Conservation (phyloP, 92 coral and sea anemone species). For the Montipora capitata region DNA sequence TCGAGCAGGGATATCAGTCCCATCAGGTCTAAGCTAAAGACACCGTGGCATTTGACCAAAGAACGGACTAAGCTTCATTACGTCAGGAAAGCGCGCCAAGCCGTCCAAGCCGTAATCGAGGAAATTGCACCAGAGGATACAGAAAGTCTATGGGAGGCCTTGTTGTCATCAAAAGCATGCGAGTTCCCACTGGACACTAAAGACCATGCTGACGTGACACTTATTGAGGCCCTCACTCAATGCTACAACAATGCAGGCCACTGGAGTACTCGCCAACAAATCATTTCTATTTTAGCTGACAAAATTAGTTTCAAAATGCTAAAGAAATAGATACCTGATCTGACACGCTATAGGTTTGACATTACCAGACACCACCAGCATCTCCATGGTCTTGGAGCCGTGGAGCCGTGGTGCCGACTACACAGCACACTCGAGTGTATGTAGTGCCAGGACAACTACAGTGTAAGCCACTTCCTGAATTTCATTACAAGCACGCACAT, state of each 20-base stretch:
- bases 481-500: neutral
- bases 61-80: slow-evolving; percentile 59
- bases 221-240: slow-evolving; percentile 62
- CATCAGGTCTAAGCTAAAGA: slow-evolving; percentile 44
- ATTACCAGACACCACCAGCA: slow-evolving; percentile 72
- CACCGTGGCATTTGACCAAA: slow-evolving; percentile 46
- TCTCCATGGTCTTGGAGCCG: slow-evolving; percentile 76
- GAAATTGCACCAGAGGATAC: neutral
- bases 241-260: slow-evolving; percentile 68
- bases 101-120: slow-evolving; percentile 52
- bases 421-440: slow-evolving; percentile 44
- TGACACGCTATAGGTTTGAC: slow-evolving; percentile 62
- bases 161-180: slow-evolving; percentile 41
- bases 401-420: slow-evolving; percentile 41
- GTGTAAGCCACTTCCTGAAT: slow-evolving; percentile 52
- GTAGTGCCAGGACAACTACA: slow-evolving; percentile 58
- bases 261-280: slow-evolving; percentile 77
- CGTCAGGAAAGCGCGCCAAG: slow-evolving; percentile 41
- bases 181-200: slow-evolving; percentile 31
- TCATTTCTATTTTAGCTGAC: slow-evolving; percentile 76
- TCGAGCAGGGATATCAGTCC: slow-evolving; percentile 63
- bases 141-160: slow-evolving; percentile 57
- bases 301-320: slow-evolving; percentile 67
- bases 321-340: slow-evolving; percentile 62
- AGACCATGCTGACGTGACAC: slow-evolving; percentile 45